phyloP scores from a whole-genome alignment of 2,113 vertebrate species.

The Antennarius striatus region DNA sequence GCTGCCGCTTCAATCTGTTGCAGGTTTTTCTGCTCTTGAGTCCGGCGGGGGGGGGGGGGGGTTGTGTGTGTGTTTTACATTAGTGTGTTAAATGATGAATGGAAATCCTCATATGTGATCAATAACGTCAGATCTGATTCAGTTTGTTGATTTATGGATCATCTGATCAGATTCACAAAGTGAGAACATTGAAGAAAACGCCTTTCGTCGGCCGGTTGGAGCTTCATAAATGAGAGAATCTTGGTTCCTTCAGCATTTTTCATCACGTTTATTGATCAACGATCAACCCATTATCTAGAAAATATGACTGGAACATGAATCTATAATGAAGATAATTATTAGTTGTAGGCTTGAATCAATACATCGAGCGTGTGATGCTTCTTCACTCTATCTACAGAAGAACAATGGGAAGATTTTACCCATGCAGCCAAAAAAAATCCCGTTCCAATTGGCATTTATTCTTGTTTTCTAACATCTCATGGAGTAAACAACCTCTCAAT shows the following conservation, averaged over 20 bases:
- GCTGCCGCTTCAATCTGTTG: slow-evolving; percentile 63
- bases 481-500: not conserved
- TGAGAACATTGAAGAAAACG: not conserved
- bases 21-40: slow-evolving; percentile 55
- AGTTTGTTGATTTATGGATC: not conserved
- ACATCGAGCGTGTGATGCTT: no score
- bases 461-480: not conserved
- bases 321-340: not conserved
- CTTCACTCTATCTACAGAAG: no score
- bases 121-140: not conserved
- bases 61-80: not conserved
- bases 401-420: no score
- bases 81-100: not conserved
- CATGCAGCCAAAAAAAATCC: no score
- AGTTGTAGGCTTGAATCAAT: not conserved
- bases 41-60: not conserved
- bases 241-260: no score
- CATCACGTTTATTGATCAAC: not conserved
- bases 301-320: not conserved
- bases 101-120: not conserved
- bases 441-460: not conserved
- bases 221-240: not conserved
- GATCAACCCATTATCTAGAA: not conserved
- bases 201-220: not conserved
- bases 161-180: not conserved